Conservation (phyloP, 2,797 vertebrate species). For the Trematomus bernacchii region DNA sequence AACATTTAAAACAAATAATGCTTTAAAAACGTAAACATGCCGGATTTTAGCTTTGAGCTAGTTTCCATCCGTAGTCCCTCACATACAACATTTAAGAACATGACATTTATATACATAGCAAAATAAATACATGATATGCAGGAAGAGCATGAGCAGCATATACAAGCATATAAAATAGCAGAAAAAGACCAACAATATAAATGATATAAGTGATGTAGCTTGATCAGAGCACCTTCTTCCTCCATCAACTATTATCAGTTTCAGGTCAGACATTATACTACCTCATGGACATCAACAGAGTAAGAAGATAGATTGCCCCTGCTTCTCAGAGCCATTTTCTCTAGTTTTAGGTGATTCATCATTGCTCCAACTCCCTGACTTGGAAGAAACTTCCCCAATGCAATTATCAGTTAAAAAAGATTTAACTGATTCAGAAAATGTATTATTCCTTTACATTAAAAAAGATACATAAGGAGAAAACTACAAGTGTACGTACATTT, state of each 20-base stretch:
- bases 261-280: not conserved
- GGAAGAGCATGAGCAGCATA: no score
- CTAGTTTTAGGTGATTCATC: not conserved
- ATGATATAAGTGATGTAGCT: not conserved
- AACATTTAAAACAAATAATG: no score
- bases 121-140: no score
- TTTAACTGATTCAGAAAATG: not conserved
- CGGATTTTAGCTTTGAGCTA: no score
- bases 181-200: no score
- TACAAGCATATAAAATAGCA: no score
- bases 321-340: not conserved
- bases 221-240: not conserved
- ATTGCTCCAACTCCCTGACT: not conserved
- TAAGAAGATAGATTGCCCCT: not conserved
- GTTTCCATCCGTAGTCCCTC: no score
- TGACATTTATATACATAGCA: no score
- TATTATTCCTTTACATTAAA: not conserved
- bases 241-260: not conserved
- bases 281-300: not conserved
- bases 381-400: not conserved
- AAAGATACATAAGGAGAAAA: not conserved
- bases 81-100: no score
- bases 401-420: not conserved
- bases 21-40: no score
- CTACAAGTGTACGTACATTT: not conserved